These are phyloP conservation scores for Syngnathus rostellatus DNA, from an alignment of 2,797 vertebrate species.

Conservation along the genomic window DNA sequence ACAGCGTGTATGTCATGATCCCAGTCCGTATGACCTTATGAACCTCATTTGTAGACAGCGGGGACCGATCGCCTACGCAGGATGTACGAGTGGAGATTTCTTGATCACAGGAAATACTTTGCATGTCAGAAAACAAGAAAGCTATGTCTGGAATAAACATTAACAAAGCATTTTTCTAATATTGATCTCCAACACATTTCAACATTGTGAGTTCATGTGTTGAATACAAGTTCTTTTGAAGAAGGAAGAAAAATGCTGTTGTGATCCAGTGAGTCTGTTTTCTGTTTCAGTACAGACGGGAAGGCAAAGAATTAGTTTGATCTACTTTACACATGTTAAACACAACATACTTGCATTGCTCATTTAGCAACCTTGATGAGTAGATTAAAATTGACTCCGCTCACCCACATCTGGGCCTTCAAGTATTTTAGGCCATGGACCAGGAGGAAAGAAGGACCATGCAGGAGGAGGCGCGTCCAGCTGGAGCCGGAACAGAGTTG, in stretches of 20 bases:
- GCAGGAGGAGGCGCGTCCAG: conserved; percentile 37
- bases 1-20: conserved; percentile 17
- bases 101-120: conserved; percentile 48
- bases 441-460: conserved; percentile 28
- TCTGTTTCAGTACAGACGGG: conserved; percentile 19
- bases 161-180: not conserved
- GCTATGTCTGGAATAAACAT: conserved; percentile 27
- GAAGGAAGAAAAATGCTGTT: not conserved
- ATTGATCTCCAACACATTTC: not conserved
- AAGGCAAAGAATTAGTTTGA: conserved; percentile 33
- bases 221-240: conserved; percentile 2
- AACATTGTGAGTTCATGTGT: not conserved
- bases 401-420: conserved; percentile 28
- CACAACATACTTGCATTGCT: conserved; percentile 34
- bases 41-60: conserved; percentile 40
- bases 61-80: conserved; percentile 20
- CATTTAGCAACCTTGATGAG: conserved; percentile 7
- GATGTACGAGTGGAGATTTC: conserved; percentile 33
- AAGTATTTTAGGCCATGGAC: conserved; percentile 38
- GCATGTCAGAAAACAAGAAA: conserved; percentile 33
- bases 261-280: not conserved
- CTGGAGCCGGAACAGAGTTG: conserved; percentile 58
- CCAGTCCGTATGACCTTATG: conserved; percentile 44
- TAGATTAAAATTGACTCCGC: not conserved
- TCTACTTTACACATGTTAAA: conserved; percentile 41